Conservation (phyloP, 2,113 vertebrate species). For the Platycercus adscitus region DNA sequence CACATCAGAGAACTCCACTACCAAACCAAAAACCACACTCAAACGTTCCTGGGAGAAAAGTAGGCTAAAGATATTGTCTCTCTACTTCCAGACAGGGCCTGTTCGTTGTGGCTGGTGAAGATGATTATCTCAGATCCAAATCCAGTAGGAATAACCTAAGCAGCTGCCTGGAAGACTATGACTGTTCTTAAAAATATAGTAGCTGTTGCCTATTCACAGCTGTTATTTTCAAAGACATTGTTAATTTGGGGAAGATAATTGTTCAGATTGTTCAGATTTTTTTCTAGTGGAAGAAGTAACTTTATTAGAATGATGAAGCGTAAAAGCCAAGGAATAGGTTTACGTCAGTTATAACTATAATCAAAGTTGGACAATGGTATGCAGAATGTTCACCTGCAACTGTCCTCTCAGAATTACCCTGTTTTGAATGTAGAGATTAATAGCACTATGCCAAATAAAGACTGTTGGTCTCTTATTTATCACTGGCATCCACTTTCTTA, state of each 20-base stretch:
- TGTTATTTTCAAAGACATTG: conserved; percentile 33
- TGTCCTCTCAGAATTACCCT: background rate
- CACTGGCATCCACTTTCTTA: background rate
- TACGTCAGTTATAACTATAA: background rate
- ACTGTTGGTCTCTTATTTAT: background rate
- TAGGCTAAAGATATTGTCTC: conserved; percentile 50
- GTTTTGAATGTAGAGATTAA: background rate
- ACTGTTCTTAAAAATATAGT: conserved; percentile 44
- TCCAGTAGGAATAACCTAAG: conserved; percentile 37
- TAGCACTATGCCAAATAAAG: background rate
- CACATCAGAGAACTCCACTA: conserved; percentile 57
- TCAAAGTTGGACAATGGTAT: background rate
- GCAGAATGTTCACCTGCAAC: background rate
- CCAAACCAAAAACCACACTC: conserved; percentile 61
- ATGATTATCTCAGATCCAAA: conserved; percentile 59
- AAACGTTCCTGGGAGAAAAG: conserved; percentile 48
- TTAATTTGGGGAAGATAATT: background rate
- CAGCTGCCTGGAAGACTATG: conserved; percentile 26
- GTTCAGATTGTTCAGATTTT: background rate
- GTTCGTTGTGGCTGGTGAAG: conserved; percentile 49
- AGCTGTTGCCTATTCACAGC: background rate
- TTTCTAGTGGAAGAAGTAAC: background rate
- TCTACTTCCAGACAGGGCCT: conserved; percentile 52
- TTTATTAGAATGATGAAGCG: background rate
- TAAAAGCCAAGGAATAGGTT: background rate